Evolutionary conservation across 2,113 vertebrate genomes (phyloP), one percentile per base, ranked within the genome.

Genomic region (Indicator indicator): DNA sequence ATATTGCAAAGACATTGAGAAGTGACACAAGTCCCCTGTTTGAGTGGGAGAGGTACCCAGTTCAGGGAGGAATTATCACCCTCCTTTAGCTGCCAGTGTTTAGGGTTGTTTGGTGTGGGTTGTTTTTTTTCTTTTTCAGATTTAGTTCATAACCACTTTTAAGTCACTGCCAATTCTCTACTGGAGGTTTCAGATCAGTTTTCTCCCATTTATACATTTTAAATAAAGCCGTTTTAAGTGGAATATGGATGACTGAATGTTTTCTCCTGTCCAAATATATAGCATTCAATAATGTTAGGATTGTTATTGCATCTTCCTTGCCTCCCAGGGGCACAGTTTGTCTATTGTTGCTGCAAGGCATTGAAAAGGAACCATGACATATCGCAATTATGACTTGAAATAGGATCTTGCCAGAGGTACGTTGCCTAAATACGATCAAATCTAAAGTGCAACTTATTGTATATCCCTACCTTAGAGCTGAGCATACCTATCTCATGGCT

Each of bases 321-420:
- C 90, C 59, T 94, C 94, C 93, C 93, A 91, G 74, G 91, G 95
- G 95, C 86, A 71, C 28, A 67, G 83, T 93, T 92, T 91, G 78
- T 94, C 84, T 74, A 69, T 75, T 80, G 88, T 56, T 88, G 93
- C 86, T 93, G 88, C 77, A 38, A 91, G 96, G 91, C 94, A 94
- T 95, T 90, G 78, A 90, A 92, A 89, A 91, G 84, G 59, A 95
- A 11, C 70, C 80, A 44, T 86, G 89, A 36, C 86, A 78, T 90
- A 86, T 92, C 1, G 7, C 89, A 96, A 89, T 96, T 96, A 93
- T 28, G 83, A 86, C 86, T 95, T 94, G 88, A 95, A 96, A 93
- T 92, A 95, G 70, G 78, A 86, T 92, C 90, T 90, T 86, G 69
- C 90, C 84, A 83, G 76, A 81, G 78, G 90, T 83, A 46, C 65